phyloP scores from a whole-genome alignment of 2,797 vertebrate genomes.

The Petrocephalus schoutedeni region DNA sequence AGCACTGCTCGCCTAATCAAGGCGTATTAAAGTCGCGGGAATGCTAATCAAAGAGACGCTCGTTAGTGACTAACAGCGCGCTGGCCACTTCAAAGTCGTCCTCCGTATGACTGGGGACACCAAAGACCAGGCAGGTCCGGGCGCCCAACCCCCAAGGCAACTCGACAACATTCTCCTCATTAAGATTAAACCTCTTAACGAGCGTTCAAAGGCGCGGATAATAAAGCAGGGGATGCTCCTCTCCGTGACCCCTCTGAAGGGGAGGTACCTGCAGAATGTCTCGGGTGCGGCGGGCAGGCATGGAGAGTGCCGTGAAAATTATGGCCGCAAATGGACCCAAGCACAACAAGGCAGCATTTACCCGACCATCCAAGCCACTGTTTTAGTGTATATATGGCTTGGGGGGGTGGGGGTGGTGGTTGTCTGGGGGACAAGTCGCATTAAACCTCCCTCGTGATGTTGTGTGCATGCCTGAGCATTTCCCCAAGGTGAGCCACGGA shows the following conservation, averaged over 20 bases:
- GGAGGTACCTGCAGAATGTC: background rate
- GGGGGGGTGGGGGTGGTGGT: background rate
- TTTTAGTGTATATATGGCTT: background rate
- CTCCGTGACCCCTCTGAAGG: background rate
- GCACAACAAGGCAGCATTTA: background rate
- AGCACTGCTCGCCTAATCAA: background rate
- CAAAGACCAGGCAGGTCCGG: background rate
- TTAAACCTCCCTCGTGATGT: background rate
- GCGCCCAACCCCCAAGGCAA: background rate
- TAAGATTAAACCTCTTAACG: background rate
- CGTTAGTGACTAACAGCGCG: background rate
- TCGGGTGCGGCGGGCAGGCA: background rate
- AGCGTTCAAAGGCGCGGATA: background rate
- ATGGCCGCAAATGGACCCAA: background rate
- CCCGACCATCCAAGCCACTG: background rate
- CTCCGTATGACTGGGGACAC: background rate
- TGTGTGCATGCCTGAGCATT: background rate
- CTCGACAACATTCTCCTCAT: background rate
- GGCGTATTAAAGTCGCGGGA: background rate
- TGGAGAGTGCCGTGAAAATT: background rate
- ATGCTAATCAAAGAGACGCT: background rate
- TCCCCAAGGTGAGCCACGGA: background rate
- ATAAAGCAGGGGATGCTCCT: background rate
- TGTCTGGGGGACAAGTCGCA: background rate
- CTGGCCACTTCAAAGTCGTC: slow-evolving; percentile 7